Evolutionary conservation across 2,797 vertebrate genomes (phyloP).

Genomic region (Acestrorhynchus altus): DNA sequence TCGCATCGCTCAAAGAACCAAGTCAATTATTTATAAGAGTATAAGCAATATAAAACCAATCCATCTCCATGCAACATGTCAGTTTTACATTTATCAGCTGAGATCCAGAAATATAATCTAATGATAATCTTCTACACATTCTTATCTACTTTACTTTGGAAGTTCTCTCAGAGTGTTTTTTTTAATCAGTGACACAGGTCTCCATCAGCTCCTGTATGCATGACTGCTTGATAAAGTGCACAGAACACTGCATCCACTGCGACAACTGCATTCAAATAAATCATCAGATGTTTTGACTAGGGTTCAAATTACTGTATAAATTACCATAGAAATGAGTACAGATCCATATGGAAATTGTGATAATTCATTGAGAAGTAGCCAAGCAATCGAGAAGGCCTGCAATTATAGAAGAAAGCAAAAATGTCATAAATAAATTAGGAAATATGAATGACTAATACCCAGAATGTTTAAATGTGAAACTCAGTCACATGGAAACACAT

Average conservation of each 20-base stretch:
- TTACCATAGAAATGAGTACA: background rate
- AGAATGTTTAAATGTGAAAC: background rate
- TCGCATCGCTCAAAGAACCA: too few species aligned
- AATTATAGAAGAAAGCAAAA: background rate
- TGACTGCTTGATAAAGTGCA: conserved; percentile 14
- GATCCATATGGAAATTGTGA: background rate
- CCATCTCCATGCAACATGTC: background rate
- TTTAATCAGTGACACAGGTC: background rate
- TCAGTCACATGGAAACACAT: too few species aligned
- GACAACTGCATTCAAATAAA: background rate
- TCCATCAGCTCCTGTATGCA: background rate
- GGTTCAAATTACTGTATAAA: background rate
- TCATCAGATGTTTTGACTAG: background rate
- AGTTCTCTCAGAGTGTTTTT: background rate
- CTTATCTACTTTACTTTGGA: background rate
- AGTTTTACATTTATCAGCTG: background rate
- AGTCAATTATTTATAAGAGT: too few species aligned
- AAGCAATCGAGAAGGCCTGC: background rate
- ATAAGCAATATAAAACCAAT: background rate
- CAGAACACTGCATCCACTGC: background rate
- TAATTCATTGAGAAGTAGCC: background rate
- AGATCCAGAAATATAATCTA: conserved; percentile 11
- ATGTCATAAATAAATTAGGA: background rate
- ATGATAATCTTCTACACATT: background rate
- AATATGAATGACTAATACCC: background rate